A percentile compares a stretch with the other conserved stretches of the same genome.
phyloP scores from a whole-genome alignment of 37 sponge, comb jelly and placozoan species.

The Haliclona indistincta region DNA sequence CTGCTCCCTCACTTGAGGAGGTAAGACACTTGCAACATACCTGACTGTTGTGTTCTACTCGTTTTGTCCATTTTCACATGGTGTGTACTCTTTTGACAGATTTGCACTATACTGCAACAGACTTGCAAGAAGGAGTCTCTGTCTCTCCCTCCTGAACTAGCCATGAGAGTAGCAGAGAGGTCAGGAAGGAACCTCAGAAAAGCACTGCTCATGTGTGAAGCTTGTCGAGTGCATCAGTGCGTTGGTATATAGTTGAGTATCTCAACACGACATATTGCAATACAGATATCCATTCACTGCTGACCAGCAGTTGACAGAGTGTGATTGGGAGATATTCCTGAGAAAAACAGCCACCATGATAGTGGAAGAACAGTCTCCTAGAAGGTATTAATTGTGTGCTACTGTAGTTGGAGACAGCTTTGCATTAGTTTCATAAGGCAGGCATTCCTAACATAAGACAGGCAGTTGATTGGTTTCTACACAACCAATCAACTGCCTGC shows the following conservation, averaged over 20 bases:
- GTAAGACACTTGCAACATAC: constrained; percentile 16
- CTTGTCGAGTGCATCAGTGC: constrained; percentile 94
- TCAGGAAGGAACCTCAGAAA: constrained; percentile 85
- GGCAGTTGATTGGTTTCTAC: too few relatives aligned
- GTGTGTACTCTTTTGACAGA: constrained; percentile 20
- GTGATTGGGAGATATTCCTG: constrained; percentile 95
- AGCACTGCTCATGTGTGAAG: constrained; percentile 94
- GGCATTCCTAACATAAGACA: too few relatives aligned
- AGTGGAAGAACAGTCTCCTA: constrained; percentile 94
- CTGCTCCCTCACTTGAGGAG: constrained; percentile 91
- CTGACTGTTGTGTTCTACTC: background rate
- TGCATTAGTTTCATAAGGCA: too few relatives aligned
- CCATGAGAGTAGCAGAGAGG: constrained; percentile 82
- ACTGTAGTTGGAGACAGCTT: background rate
- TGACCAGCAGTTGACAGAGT: constrained; percentile 85
- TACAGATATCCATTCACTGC: constrained; percentile 86
- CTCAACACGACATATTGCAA: background rate
- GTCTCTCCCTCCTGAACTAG: constrained; percentile 84
- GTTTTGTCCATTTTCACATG: background rate
- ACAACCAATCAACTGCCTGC: too few relatives aligned
- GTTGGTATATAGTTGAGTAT: constrained; percentile 10
- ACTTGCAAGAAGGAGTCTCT: constrained; percentile 86
- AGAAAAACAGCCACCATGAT: constrained; percentile 90
- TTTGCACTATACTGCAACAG: constrained; percentile 64
- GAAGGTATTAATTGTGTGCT: constrained; percentile 47